Base-by-base conservation (phyloP, 2,797 vertebrate species). In the Brachyalestes nurse region DNA sequence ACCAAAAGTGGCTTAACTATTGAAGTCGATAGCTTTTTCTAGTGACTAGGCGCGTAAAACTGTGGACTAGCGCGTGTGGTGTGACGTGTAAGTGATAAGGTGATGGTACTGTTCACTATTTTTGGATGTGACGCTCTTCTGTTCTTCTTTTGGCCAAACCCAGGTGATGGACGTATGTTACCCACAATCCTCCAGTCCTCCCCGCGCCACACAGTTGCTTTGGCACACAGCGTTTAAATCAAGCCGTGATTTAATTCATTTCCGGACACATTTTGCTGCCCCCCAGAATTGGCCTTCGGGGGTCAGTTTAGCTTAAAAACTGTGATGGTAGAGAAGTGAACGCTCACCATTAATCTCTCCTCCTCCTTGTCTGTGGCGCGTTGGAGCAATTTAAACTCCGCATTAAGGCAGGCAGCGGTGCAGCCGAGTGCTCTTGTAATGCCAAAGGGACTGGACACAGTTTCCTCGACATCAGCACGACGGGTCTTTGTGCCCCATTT, bases 1-100 rank as follows among this genome's bases (percentile, higher is more conserved):
- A 97, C 97, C 97, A 91, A 97, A 97, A 99, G 97, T 99, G 97
- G 97, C 97, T 98, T 98, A 85, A 99, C 93, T 96, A 96, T 96
- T 94, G 93, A 95, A 95, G 91, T 95, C 93, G 92, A 95, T 94
- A 94, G 95, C 93, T 91, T 94, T 89, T 96, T 95, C 92, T 94
- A 91, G 94, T 96, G 94, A 95, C 93, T 94, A 94, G 93, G 94
- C 91, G 92, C 93, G 87, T 95, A 94, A 95, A 96, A 88, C 91
- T 89, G 92, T 93, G 93, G 90, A 90, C 89, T 93, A 92, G 92
- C 92, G 92, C 80, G 91, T 91, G 92, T 95, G 89, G 94, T 87
- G 95, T 97, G 93, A 91, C 78, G 96, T 96, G 95, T 94, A 94
- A 94, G 93, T 97, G 93, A 93, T 93, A 91, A 93, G 93, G 93